Percentiles rank a stretch among this genome's conserved stretches.
Evolutionary conservation across 2,797 vertebrate genomes (phyloP).

Genomic region (Triplophysa yarkandensis): DNA sequence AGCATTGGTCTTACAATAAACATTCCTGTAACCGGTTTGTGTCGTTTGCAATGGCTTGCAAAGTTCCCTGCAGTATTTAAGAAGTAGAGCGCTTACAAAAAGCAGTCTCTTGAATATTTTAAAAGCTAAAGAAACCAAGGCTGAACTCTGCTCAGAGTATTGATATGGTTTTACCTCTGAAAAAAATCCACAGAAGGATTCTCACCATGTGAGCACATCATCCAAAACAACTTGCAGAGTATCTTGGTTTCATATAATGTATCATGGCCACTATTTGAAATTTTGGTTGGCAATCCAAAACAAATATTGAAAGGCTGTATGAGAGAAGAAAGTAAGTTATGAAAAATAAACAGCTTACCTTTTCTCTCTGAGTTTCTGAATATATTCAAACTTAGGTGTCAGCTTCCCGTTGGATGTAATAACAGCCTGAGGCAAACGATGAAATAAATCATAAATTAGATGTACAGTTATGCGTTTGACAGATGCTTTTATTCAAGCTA

Average conservation of each 20-base stretch:
- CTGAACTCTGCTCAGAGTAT: background rate
- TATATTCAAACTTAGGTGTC: slow-evolving; percentile 94
- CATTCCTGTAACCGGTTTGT: background rate
- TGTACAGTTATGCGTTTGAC: too few species aligned
- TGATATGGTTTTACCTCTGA: slow-evolving; percentile 59
- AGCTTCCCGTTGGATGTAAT: slow-evolving; percentile 92
- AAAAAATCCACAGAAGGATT: slow-evolving; percentile 39
- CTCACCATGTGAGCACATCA: slow-evolving; percentile 35
- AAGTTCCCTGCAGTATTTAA: background rate
- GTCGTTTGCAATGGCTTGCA: background rate
- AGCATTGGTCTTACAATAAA: too few species aligned
- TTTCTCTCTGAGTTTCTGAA: slow-evolving; percentile 87
- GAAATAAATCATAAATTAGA: background rate
- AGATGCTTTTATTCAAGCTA: background rate
- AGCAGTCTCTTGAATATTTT: background rate
- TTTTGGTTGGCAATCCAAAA: background rate
- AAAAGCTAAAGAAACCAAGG: background rate
- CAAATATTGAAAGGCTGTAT: background rate
- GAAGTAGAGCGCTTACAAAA: background rate
- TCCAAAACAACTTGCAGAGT: slow-evolving; percentile 38
- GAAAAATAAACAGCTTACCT: slow-evolving; percentile 73
- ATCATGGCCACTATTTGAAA: background rate
- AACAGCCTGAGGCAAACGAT: slow-evolving; percentile 79
- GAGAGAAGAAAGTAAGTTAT: background rate
- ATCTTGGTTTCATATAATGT: background rate